Percentiles rank a stretch among this genome's conserved stretches.
phyloP scores from a whole-genome alignment of 2,888 invertebrate genomes.

The Ornithoptera alexandrae region DNA sequence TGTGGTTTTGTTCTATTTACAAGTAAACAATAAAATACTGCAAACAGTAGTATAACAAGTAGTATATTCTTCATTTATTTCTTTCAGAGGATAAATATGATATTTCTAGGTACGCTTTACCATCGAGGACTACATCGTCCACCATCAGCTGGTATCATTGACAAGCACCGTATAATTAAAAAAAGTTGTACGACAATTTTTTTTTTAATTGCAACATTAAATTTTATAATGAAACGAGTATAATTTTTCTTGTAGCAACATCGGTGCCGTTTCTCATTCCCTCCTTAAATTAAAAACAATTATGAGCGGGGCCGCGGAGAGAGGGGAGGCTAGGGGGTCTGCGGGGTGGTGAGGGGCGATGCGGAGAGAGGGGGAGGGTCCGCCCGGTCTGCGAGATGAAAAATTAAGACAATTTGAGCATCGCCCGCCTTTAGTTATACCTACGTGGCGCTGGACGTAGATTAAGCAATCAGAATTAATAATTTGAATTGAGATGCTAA shows the following conservation, averaged over 20 bases:
- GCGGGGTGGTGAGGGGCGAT: slow-evolving; percentile 38
- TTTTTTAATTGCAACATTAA: slow-evolving; percentile 12
- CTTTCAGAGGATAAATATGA: too few species aligned
- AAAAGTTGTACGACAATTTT: too few species aligned
- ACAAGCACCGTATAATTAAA: too few species aligned
- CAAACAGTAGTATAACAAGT: too few species aligned
- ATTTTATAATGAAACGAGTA: slow-evolving; percentile 14
- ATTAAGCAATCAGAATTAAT: slow-evolving; percentile 28
- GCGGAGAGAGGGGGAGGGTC: too few species aligned
- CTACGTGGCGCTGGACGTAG: slow-evolving; percentile 29
- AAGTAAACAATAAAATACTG: too few species aligned
- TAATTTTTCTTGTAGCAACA: slow-evolving; percentile 30
- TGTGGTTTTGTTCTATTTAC: too few species aligned
- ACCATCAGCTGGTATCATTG: too few species aligned
- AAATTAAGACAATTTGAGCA: slow-evolving; percentile 77
- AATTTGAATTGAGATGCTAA: neutral
- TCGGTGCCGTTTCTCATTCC: slow-evolving; percentile 55
- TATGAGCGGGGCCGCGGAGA: slow-evolving; percentile 50
- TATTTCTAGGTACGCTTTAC: too few species aligned
- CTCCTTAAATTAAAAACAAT: slow-evolving; percentile 77
- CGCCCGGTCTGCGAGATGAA: slow-evolving; percentile 62
- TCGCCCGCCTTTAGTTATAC: slow-evolving; percentile 47
- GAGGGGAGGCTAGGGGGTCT: slow-evolving; percentile 29
- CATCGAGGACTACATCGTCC: too few species aligned
- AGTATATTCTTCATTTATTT: too few species aligned